Percentiles rank a stretch among this genome's conserved stretches.
Evolutionary conservation across 2,888 invertebrate genomes (phyloP).

Genomic region (Macrosiphum euphorbiae): DNA sequence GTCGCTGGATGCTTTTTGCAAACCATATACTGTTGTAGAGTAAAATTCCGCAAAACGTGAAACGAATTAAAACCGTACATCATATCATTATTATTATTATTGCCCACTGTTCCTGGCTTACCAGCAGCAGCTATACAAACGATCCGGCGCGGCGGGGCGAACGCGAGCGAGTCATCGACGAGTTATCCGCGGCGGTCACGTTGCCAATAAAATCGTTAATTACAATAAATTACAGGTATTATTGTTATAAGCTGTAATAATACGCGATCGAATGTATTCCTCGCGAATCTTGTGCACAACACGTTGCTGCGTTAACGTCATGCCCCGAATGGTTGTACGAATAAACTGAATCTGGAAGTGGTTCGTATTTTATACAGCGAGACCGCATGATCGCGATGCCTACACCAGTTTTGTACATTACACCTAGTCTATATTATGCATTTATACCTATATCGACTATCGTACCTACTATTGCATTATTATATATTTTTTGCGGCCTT

Average conservation of each 20-base stretch:
- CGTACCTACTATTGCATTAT: not conserved
- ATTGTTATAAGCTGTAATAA: not conserved
- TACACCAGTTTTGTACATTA: not conserved
- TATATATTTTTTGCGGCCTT: not conserved
- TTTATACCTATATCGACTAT: not conserved
- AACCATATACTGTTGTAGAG: not conserved
- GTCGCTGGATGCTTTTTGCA: not conserved
- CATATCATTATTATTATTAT: not conserved
- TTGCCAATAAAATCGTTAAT: not conserved
- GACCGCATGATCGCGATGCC: not conserved
- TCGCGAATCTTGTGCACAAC: not conserved
- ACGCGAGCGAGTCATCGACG: not conserved
- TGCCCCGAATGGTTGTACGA: not conserved
- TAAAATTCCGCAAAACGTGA: not conserved
- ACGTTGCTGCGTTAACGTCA: not conserved
- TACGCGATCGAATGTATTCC: not conserved
- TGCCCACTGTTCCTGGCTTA: not conserved
- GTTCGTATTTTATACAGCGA: not conserved
- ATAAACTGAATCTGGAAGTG: slow-evolving; percentile 10
- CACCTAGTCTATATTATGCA: not conserved
- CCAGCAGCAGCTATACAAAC: not conserved
- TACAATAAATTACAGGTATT: not conserved
- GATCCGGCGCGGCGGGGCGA: not conserved
- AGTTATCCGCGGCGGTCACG: not conserved
- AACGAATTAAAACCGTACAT: not conserved